These are phyloP conservation scores for Drosophila suzukii DNA, from an alignment of 1,140 invertebrate species.

Conservation along the genomic window DNA sequence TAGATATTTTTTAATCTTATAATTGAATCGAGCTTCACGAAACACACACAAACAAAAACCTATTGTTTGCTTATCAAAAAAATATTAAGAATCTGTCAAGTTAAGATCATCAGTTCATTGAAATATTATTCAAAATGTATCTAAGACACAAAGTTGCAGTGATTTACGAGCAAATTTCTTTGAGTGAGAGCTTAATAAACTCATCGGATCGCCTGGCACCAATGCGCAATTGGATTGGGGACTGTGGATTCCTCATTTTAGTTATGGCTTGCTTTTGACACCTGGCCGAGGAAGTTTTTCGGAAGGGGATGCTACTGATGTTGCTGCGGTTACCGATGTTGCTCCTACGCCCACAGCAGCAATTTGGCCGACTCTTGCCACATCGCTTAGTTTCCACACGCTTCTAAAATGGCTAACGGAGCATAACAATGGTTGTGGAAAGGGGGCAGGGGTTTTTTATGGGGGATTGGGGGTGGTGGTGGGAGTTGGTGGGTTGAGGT, in stretches of 20 bases:
- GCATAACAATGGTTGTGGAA: constrained; percentile 27
- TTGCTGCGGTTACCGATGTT: constrained; percentile 5
- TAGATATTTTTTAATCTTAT: too few relatives aligned
- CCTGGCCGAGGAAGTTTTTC: constrained; percentile 44
- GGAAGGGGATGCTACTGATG: constrained; percentile 11
- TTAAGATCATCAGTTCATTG: too few relatives aligned
- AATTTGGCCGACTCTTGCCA: constrained; percentile 47
- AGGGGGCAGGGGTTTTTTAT: not conserved
- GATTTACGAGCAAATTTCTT: not conserved
- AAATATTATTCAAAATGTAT: too few relatives aligned
- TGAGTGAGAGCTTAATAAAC: constrained; percentile 50
- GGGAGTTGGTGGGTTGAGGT: not conserved
- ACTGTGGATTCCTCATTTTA: constrained; percentile 18
- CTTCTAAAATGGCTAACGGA: constrained; percentile 37
- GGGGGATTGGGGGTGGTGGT: not conserved
- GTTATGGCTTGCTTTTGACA: constrained; percentile 48
- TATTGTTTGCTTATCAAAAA: too few relatives aligned
- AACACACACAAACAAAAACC: too few relatives aligned
- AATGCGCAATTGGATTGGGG: constrained; percentile 38
- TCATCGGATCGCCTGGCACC: constrained; percentile 47
- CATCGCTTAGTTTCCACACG: constrained; percentile 55
- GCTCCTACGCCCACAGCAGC: constrained; percentile 46
- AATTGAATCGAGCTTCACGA: too few relatives aligned
- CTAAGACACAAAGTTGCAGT: too few relatives aligned
- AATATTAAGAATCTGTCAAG: too few relatives aligned